A percentile compares a stretch with the other conserved stretches of the same genome.
These are phyloP conservation scores for Drosophila mimetica DNA, from an alignment of 2,888 invertebrate genomes.

Conservation along the genomic window DNA sequence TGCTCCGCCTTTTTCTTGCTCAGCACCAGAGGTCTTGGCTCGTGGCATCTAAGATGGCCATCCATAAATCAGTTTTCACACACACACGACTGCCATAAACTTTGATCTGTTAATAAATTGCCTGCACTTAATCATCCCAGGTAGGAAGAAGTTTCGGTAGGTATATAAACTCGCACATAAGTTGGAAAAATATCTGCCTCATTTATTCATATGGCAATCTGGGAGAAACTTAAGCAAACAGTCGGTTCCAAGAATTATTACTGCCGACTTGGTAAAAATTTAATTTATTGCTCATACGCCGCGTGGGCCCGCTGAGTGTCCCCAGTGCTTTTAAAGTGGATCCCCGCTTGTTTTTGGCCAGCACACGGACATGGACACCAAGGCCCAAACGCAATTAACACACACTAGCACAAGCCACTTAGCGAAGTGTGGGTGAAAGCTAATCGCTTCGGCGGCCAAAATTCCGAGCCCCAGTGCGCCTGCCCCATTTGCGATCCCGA, in stretches of 20 bases:
- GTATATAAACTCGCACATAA: slow-evolving; percentile 29
- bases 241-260: slow-evolving; percentile 40
- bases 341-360: slow-evolving; percentile 9
- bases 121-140: slow-evolving; percentile 62
- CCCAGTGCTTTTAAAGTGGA: slow-evolving; percentile 21
- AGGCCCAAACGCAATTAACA: slow-evolving; percentile 71
- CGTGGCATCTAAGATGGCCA: slow-evolving; percentile 35
- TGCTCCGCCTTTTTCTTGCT: not conserved
- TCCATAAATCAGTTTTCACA: slow-evolving; percentile 43
- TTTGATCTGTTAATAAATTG: slow-evolving; percentile 74
- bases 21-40: slow-evolving; percentile 4
- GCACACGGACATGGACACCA: slow-evolving; percentile 28
- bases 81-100: slow-evolving; percentile 54
- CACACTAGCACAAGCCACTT: slow-evolving; percentile 43
- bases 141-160: slow-evolving; percentile 30
- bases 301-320: slow-evolving; percentile 16
- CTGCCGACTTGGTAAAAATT: slow-evolving; percentile 52
- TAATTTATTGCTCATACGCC: slow-evolving; percentile 58
- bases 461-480: not conserved
- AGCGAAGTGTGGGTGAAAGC: slow-evolving; percentile 18
- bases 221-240: slow-evolving; percentile 45
- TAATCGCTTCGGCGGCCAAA: slow-evolving; percentile 26
- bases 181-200: slow-evolving; percentile 33
- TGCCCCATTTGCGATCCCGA: slow-evolving; percentile 10
- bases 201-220: slow-evolving; percentile 54